Base-by-base conservation (phyloP, 64 coral and sea anemone genomes). In the Montipora foliosa region DNA sequence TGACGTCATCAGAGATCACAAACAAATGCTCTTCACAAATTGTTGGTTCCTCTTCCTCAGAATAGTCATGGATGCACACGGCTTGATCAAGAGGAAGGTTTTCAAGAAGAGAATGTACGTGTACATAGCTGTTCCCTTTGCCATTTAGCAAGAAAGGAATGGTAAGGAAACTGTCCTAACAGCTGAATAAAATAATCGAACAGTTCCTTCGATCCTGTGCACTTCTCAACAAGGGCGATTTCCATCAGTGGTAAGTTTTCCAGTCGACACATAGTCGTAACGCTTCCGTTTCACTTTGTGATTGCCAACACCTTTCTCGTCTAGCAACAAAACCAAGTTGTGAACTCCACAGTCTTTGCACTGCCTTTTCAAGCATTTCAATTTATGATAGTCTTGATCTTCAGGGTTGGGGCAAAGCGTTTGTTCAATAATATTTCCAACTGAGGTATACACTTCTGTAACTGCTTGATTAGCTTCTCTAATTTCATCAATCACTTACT, bases 111-210 rank as follows among this genome's bases (percentile, higher is more conserved):
- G 21, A 77, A 8, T 93, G 82, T 0, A 87, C 37, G 2, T 37
- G 2, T 37, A 37, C 37, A 37, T 37, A 37, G 6, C 49, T 93
- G 91, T 12, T 93, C 83, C 9, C 75, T n/a, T 19, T 93, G 82
- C 91, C 91, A 93, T 53, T 44, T 77, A 1, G 91, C 91, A 20
- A 79, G 77, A 44, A 93, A 93, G 0, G 55, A 79, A 53, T 93
- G 83, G 19, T 25, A 58, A 14, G 91, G 58, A 53, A 79, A 87
- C 2, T 8, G 55, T 49, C 13, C 2, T 0, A 93, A 57, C 5
- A 93, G 91, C 1, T 50, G 15, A 12, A 64, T 16, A 51, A 93
- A 87, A 68, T 93, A 93, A 16, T 47, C 1, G 20, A 93, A 93
- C 0, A 93, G 44, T 16, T 93, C 74, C 11, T 49, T 29, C 51